phyloP scores from a whole-genome alignment of 2,113 vertebrate genomes.

The Sylvietta virens region DNA sequence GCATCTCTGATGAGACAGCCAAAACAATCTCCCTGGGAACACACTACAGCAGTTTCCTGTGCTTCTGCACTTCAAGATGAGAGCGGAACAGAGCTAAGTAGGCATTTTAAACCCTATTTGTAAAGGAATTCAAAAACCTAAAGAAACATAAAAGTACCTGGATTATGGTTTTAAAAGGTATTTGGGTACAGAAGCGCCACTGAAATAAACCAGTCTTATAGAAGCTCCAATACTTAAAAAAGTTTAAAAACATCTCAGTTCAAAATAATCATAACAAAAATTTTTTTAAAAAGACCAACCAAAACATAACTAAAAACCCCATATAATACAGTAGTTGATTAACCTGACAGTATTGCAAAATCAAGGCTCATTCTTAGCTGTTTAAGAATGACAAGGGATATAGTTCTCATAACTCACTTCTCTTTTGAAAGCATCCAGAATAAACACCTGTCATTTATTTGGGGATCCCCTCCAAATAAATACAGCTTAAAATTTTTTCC shows the following conservation, averaged over 20 bases:
- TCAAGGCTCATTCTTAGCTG: not conserved
- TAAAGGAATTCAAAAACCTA: not conserved
- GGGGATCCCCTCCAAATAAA: not conserved
- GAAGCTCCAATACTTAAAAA: not conserved
- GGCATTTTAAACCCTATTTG: not conserved
- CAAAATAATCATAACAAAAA: not conserved
- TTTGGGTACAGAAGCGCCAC: not conserved
- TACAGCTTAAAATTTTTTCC: not conserved
- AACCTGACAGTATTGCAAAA: not conserved
- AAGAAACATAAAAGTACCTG: not conserved
- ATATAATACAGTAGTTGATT: not conserved
- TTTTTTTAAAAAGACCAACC: fast-evolving
- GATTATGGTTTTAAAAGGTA: not conserved
- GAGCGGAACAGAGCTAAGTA: not conserved
- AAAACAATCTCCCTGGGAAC: not conserved
- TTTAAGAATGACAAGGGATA: not conserved
- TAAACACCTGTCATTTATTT: not conserved
- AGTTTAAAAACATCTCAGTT: not conserved
- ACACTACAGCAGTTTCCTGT: not conserved
- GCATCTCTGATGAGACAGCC: not conserved
- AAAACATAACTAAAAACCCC: not conserved
- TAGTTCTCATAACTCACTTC: not conserved
- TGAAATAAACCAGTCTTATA: not conserved
- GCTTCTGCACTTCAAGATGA: not conserved
- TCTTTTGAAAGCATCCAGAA: not conserved